Evolutionary conservation across 2,888 invertebrate genomes (phyloP), one percentile per base, ranked within the genome.

Genomic region (Orthonevra nobilis): DNA sequence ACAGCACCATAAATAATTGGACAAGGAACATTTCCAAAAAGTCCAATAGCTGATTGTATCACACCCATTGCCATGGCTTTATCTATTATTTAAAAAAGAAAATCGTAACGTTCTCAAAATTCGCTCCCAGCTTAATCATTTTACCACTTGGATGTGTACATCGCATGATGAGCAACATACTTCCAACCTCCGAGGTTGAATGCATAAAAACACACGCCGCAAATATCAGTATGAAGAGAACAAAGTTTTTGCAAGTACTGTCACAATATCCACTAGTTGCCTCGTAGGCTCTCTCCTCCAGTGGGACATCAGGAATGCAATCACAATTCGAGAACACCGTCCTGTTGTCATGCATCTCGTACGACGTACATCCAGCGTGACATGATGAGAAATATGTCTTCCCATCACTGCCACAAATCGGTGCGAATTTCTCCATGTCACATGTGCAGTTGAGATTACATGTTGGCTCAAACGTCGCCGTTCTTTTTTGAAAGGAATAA

Each of bases 51-150:
- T 89, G 96, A 96, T 88, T 96, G 96, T 86, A 97, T 96, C 85
- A 97, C 93, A 20, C 97, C 97, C 89, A 97, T 92, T 74, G 97
- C 97, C 96, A 97, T 96, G 60, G 97, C 96, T 89, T 97, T 97
- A 87, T 97, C 97, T 90, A 86, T 4, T 81, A 70, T n/a, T 36
- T 17, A 63, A 50, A 64, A 2, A n/a, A n/a, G n/a, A n/a, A n/a
- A 26, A 10, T 52, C 19, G 10, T 34, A 58, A 40, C n/a, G n/a
- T n/a, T n/a, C n/a, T n/a, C n/a, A n/a, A n/a, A n/a, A n/a, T n/a
- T n/a, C n/a, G n/a, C n/a, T n/a, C n/a, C n/a, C n/a, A n/a, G n/a
- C n/a, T n/a, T n/a, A n/a, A n/a, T 3, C 12, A 54, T 20, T n/a
- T 66, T 81, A 92, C 92, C 92, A 83, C 93, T 92, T 30, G 96